Base-by-base conservation (phyloP, 2,797 vertebrate species). In the Naso thynnoides region DNA sequence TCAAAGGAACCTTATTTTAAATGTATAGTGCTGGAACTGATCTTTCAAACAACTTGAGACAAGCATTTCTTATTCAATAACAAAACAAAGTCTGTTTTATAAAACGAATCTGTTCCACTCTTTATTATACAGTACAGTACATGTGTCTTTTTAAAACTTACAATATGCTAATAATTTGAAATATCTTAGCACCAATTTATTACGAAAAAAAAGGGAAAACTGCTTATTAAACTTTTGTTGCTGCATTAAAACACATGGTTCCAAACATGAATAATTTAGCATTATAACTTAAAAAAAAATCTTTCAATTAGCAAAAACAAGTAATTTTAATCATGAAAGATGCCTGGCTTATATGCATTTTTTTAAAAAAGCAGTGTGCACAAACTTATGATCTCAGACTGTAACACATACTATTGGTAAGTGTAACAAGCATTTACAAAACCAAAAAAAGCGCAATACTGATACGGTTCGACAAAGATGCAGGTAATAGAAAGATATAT, bases 121-220 rank as follows among this genome's bases (percentile, higher is more conserved):
- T 95, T 95, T 94, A 94, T 94, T 93, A 90, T 87, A 93, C 85
- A 92, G 64, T 91, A 92, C 90, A 92, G 84, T 91, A 92, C 89
- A 88, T 73, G 62, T 76, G 74, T 89, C 54, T 76, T 85, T 90
- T 65, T 69, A 84, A 85, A 86, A 88, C 77, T 88, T 88, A 91
- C 88, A 93, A 86, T 85, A 90, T 86, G 77, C 69, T 81, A 85
- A 71, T 81, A 79, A 82, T 89, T 90, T 71, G 76, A 84, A 84
- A 82, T 81, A 86, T 78, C 47, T 84, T 90, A 94, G 94, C 93
- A 95, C 94, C 94, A 89, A 83, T 89, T 85, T 73, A 84, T 80
- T 61, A 80, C 69, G 68, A 64, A 72, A 73, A 36, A 55, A 24
- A 4, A 9, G 39, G 38, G 38, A 42, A 71, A 78, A 39, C 4